phyloP scores from a whole-genome alignment of 2,888 invertebrate genomes.

The Spicauda simplicius region DNA sequence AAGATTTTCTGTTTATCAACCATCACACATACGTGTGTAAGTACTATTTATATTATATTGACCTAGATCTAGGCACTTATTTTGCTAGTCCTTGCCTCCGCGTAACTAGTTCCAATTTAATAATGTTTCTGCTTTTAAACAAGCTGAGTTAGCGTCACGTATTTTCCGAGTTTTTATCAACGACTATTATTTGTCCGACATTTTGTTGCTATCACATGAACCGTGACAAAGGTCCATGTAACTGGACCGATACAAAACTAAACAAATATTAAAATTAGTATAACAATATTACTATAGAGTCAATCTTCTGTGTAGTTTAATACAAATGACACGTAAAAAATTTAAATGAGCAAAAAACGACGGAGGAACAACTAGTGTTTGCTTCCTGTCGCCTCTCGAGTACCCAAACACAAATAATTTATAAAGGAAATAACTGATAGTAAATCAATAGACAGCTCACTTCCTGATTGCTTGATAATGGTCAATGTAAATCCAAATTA shows the following conservation, averaged over 20 bases:
- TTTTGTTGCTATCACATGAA: slow-evolving; percentile 22
- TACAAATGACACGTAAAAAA: slow-evolving; percentile 22
- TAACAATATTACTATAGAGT: slow-evolving; percentile 29
- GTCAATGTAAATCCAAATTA: slow-evolving; percentile 16
- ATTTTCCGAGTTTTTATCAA: slow-evolving; percentile 17
- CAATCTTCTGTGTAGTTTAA: slow-evolving; percentile 7
- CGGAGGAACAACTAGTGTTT: slow-evolving; percentile 15
- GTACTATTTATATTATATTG: slow-evolving; percentile 28
- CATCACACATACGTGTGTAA: not conserved
- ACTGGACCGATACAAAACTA: slow-evolving; percentile 29
- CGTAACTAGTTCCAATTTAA: slow-evolving; percentile 14
- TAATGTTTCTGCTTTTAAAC: slow-evolving; percentile 7
- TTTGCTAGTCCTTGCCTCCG: slow-evolving; percentile 7
- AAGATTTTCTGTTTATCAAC: not conserved
- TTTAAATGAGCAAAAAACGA: slow-evolving; percentile 18
- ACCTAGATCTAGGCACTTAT: slow-evolving; percentile 25
- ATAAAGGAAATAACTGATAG: slow-evolving; percentile 24
- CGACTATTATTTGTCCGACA: slow-evolving; percentile 17
- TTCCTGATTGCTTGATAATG: slow-evolving; percentile 29
- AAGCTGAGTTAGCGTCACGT: not conserved
- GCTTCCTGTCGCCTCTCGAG: slow-evolving; percentile 24
- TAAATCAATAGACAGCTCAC: slow-evolving; percentile 19
- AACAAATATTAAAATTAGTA: slow-evolving; percentile 31
- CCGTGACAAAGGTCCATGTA: slow-evolving; percentile 33
- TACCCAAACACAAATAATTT: slow-evolving; percentile 26